Evolutionary conservation across 1,140 invertebrate species (phyloP).

Genomic region (Palaemon carinicauda): DNA sequence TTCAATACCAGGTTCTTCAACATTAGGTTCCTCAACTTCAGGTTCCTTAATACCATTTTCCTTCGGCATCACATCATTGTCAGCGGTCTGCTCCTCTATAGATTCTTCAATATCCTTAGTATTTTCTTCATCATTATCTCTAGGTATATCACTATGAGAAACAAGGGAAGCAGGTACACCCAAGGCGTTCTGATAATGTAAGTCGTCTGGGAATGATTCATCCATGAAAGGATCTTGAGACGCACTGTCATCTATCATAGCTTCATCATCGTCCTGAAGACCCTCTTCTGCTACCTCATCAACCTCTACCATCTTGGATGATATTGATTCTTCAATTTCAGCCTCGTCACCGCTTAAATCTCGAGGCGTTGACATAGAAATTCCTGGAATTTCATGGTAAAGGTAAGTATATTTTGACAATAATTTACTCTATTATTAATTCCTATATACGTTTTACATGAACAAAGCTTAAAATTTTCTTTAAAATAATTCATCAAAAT

Average conservation of each 20-base stretch:
- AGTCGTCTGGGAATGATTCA: background rate
- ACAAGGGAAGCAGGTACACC: background rate
- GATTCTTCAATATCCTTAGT: background rate
- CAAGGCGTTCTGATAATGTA: background rate
- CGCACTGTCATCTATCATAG: background rate
- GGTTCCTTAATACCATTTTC: background rate
- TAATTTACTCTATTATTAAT: too few species aligned
- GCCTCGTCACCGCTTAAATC: constrained; percentile 40
- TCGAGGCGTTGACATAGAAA: constrained; percentile 37
- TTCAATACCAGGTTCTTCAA: background rate
- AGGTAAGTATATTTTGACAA: too few species aligned
- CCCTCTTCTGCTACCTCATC: constrained; percentile 18
- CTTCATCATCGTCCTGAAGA: background rate
- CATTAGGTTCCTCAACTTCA: background rate
- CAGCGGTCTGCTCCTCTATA: background rate
- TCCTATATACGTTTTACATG: too few species aligned
- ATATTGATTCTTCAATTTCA: constrained; percentile 43
- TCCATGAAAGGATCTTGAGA: background rate
- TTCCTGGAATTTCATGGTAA: constrained; percentile 22
- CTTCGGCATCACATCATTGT: too few species aligned
- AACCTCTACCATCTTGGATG: constrained; percentile 42
- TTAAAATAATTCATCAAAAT: too few species aligned
- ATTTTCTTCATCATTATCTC: background rate
- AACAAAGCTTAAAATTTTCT: too few species aligned
- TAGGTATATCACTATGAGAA: background rate